Base-by-base conservation (phyloP, 1,140 invertebrate species). In the Littorina saxatilis region DNA sequence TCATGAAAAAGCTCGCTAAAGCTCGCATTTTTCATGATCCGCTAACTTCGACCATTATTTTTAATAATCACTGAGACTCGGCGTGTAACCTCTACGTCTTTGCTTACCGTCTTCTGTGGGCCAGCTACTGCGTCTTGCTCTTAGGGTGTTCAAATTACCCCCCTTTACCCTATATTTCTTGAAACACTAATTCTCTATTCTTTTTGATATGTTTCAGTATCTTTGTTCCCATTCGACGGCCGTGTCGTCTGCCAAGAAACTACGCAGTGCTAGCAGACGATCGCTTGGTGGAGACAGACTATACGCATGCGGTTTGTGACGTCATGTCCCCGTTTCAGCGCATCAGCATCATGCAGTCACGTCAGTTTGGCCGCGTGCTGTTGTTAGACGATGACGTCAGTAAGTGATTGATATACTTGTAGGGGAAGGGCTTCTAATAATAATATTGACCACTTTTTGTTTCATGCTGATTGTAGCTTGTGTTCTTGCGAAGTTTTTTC, bases 261-360 rank as follows among this genome's bases (percentile, higher is more conserved):
- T 77, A 77, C 74, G 55, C 74, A 15, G 35, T 39, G 29, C 32
- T 77, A 9, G 74, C 50, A 0, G 74, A 77, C 23, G 74, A 77
- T 27, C 47, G 50, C 4, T 27, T 77, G 35, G 23, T 27, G 35
- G 74, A 77, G 23, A 77, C 74, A 1, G 74, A 77, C 74, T 77
- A 77, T 23, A 20, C 74, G 15, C 27, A 77, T 32, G 27, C 78
- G 0, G 92, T 98, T 0, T 97, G 96, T 88, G 96, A 98, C 86
- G 95, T 95, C 80, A 94, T 95, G 81, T 96, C 97, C 4, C 94
- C 94, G 0, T 98, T 95, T 91, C 97, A 98, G 91, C 96, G 97
- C 93, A 95, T 98, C 47, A 96, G 97, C 94, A 97, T 98, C 87
- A 95, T 97, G 66, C 96, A 98, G 91, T 97, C 97, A 3, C 96